phyloP scores from a whole-genome alignment of 2,888 invertebrate genomes.

The Epinotia brunnichana region DNA sequence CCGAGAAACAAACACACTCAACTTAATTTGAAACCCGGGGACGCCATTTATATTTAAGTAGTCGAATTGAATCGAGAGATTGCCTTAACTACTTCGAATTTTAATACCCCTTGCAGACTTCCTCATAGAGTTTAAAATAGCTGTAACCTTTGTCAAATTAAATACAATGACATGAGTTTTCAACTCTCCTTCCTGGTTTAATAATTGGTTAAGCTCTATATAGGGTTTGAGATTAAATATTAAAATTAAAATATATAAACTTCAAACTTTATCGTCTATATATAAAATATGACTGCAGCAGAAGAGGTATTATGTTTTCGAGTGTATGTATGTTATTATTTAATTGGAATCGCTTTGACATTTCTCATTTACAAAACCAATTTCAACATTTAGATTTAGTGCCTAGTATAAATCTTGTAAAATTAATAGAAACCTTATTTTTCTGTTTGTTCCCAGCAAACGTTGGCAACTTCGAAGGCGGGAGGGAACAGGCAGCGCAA shows the following conservation, averaged over 20 bases:
- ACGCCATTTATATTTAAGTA: conserved; percentile 34
- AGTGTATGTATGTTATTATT: too few species aligned
- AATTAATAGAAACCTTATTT: conserved; percentile 42
- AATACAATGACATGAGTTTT: neutral
- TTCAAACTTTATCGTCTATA: too few species aligned
- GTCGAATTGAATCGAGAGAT: conserved; percentile 36
- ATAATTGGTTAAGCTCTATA: too few species aligned
- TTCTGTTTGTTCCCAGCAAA: conserved; percentile 71
- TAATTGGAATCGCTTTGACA: too few species aligned
- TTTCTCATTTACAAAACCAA: too few species aligned
- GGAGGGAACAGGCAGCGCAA: conserved; percentile 65
- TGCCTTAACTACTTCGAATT: conserved; percentile 30
- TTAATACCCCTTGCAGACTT: conserved; percentile 14
- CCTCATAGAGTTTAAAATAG: neutral
- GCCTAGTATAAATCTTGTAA: neutral
- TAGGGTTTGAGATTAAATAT: too few species aligned
- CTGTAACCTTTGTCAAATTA: neutral
- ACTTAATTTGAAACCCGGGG: conserved; percentile 35
- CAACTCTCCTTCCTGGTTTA: neutral
- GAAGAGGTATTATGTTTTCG: too few species aligned
- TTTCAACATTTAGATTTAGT: too few species aligned
- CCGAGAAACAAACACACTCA: conserved; percentile 21
- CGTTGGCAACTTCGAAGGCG: conserved; percentile 74
- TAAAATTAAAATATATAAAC: too few species aligned
- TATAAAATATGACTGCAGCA: too few species aligned